Evolutionary conservation across 1,140 invertebrate species (phyloP), one percentile per base, ranked within the genome.

Genomic region (Neuroterus valhalla): DNA sequence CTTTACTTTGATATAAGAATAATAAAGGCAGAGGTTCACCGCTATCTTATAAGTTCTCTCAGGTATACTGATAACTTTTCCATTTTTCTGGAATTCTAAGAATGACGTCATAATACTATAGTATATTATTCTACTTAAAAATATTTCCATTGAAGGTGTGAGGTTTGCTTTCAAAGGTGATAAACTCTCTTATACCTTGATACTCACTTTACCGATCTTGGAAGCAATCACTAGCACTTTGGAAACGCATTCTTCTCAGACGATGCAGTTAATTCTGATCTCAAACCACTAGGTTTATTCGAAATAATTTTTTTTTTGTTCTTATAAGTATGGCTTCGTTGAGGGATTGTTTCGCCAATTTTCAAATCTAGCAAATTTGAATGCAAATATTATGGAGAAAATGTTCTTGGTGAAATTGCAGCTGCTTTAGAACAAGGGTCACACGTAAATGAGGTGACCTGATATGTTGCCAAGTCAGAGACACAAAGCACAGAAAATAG

Each of bases 381-480:
- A 62, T 15, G 31, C 23, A 31, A 62, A 62, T 31, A 14, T 23
- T 62, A 62, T 38, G 11, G 23, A 62, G 31, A 31, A n/a, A 62
- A 2, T 0, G 12, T 14, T 62, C 26, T 62, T 62, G 31, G 55
- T 62, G 12, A 2, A 5, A 14, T n/a, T 12, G 31, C 55, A 62
- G 55, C 55, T 62, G 55, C 23, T 55, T 11, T 31, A 14, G 23
- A 26, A 31, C 23, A 31, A 15, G 55, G 55, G 55, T 62, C 23
- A 62, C 26, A 62, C 23, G 55, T 62, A 62, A 38, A 62, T 62
- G 26, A 31, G 55, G 55, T 62, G 55, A 62, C 55, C 55, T 62
- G 55, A 62, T 62, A 38, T 62, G 55, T 62, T 62, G 55, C 55
- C 55, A 62, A 62, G 55, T 62, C 55, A 62, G 55, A 26, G 55